Evolutionary conservation across 2,797 vertebrate genomes (phyloP).

Genomic region (Danionella dracula): DNA sequence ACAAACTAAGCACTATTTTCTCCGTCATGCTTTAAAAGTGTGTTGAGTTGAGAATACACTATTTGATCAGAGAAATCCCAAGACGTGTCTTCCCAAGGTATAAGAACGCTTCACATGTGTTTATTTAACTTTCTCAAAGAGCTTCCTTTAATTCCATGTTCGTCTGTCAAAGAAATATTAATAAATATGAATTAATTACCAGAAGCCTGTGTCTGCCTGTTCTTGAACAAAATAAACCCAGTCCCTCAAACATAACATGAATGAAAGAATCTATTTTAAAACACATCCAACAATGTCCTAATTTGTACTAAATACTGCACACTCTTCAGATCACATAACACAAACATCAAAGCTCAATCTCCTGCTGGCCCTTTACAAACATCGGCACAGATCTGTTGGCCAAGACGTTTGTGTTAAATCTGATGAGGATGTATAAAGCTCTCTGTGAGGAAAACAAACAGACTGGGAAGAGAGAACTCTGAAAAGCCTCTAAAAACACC

Average conservation of each 20-base stretch:
- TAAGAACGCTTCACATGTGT: conserved; percentile 38
- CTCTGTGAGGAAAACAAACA: conserved; percentile 32
- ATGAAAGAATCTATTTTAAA: not conserved
- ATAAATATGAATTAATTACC: not conserved
- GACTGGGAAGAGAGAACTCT: conserved; percentile 34
- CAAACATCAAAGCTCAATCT: conserved; percentile 40
- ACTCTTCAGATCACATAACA: conserved; percentile 10
- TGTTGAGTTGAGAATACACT: conserved; percentile 21
- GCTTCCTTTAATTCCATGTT: conserved; percentile 31
- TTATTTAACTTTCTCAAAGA: conserved; percentile 45
- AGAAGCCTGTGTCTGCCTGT: not conserved
- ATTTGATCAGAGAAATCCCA: conserved; percentile 31
- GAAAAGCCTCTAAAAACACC: conserved; percentile 26
- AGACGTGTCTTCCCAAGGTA: conserved; percentile 38
- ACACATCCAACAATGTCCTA: not conserved
- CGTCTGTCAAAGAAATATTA: conserved; percentile 28
- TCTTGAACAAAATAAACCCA: not conserved
- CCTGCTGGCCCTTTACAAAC: conserved; percentile 35
- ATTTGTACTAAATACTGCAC: conserved; percentile 13
- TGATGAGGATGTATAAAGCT: conserved; percentile 27
- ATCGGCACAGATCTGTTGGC: conserved; percentile 24
- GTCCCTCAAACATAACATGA: not conserved
- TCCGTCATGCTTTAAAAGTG: conserved; percentile 40
- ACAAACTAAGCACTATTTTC: conserved; percentile 33
- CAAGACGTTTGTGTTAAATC: conserved; percentile 32